Evolutionary conservation across 2,888 invertebrate genomes (phyloP).

Genomic region (Drosophila nigricruria): DNA sequence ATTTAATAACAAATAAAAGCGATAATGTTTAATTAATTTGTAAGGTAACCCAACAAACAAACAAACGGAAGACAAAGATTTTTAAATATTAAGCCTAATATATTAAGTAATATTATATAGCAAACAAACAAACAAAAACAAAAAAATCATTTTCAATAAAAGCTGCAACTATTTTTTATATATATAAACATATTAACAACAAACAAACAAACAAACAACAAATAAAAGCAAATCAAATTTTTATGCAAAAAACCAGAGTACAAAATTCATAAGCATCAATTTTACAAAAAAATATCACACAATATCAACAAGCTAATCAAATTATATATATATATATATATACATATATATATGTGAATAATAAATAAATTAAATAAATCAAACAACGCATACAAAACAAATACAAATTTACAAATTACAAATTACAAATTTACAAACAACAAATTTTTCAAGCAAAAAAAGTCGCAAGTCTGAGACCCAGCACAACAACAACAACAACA

Average conservation of each 20-base stretch:
- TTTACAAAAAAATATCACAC: conserved; percentile 53
- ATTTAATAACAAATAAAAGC: conserved; percentile 47
- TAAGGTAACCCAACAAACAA: conserved; percentile 84
- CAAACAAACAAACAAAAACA: conserved; percentile 23
- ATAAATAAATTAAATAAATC: conserved; percentile 39
- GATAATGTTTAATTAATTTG: conserved; percentile 80
- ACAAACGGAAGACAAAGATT: conserved; percentile 84
- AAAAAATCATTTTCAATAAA: conserved; percentile 46
- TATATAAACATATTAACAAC: conserved; percentile 55
- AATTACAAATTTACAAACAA: conserved; percentile 78
- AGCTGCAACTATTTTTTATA: conserved; percentile 76
- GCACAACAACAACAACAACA: conserved; percentile 24
- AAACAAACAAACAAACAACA: conserved; percentile 46
- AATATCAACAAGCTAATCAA: conserved; percentile 63
- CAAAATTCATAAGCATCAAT: conserved; percentile 73
- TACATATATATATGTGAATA: conserved; percentile 17
- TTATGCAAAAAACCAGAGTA: conserved; percentile 73
- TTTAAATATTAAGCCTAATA: conserved; percentile 60
- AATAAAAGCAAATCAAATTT: conserved; percentile 56
- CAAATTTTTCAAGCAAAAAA: conserved; percentile 50
- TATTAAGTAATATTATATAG: conserved; percentile 62
- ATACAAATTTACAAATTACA: conserved; percentile 77
- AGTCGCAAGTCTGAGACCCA: conserved; percentile 63
- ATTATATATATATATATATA: conserved; percentile 43
- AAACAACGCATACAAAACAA: conserved; percentile 73